Percentiles rank a stretch among this genome's conserved stretches.
phyloP scores from a whole-genome alignment of 2,113 vertebrate genomes.

The Rhadina sibilatrix region DNA sequence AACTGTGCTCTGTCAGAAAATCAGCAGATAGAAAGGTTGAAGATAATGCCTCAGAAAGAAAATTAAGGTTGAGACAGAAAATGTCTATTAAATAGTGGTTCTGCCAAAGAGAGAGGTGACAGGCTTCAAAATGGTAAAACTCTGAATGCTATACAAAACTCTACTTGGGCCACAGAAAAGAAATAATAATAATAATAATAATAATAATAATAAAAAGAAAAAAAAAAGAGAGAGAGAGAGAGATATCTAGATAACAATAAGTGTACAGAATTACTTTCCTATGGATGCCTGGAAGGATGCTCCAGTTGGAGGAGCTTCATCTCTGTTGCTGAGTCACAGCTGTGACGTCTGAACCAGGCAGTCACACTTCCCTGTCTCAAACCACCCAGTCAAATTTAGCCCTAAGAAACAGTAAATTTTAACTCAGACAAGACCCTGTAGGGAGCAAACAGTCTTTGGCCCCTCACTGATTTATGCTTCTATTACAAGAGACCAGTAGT shows the following conservation, averaged over 20 bases:
- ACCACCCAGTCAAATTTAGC: background rate
- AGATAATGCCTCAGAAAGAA: background rate
- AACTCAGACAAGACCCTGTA: background rate
- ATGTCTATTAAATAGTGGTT: background rate
- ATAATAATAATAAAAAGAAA: no score
- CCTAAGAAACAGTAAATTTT: background rate
- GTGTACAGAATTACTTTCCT: background rate
- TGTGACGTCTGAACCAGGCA: background rate
- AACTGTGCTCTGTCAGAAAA: constrained; percentile 7
- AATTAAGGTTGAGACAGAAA: background rate
- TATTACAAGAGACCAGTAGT: background rate
- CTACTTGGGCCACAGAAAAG: background rate
- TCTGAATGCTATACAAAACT: background rate
- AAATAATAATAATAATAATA: no score
- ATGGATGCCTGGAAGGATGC: background rate
- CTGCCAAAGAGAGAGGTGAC: background rate
- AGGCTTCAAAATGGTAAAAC: background rate
- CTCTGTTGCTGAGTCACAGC: rapidly evolving
- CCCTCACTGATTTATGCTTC: background rate
- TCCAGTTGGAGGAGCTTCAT: background rate
- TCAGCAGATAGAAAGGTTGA: background rate
- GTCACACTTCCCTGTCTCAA: background rate
- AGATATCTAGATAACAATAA: background rate
- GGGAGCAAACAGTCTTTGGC: background rate
- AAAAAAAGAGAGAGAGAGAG: no score